These are phyloP conservation scores for Ophonus ardosiacus DNA, from an alignment of 2,888 invertebrate species.

Conservation along the genomic window DNA sequence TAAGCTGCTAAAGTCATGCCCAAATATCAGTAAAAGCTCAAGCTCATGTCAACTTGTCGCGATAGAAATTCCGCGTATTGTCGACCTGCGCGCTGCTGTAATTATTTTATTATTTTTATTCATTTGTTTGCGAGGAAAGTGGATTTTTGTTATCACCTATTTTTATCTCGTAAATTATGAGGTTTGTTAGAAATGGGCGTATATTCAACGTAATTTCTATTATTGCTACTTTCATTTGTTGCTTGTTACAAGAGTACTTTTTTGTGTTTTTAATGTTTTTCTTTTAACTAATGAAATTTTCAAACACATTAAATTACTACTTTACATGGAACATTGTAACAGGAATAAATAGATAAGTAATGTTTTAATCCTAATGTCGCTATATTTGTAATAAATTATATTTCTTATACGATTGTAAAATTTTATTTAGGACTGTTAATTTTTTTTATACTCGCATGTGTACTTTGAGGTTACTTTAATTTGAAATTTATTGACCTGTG, in stretches of 20 bases:
- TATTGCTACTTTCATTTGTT: constrained; percentile 19
- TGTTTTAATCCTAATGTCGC: too few species aligned
- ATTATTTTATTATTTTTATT: constrained; percentile 43
- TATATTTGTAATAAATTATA: too few species aligned
- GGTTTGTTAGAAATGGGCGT: constrained; percentile 33
- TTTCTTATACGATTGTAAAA: too few species aligned
- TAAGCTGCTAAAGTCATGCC: not conserved
- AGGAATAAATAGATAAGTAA: not conserved
- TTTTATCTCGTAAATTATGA: constrained; percentile 38
- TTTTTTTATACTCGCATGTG: too few species aligned
- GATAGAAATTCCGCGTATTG: constrained; percentile 25
- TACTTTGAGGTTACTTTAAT: too few species aligned
- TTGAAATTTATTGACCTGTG: too few species aligned
- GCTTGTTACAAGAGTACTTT: constrained; percentile 8
- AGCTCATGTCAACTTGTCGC: constrained; percentile 4
- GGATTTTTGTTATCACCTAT: constrained; percentile 35
- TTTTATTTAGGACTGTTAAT: too few species aligned
- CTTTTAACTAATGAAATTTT: constrained; percentile 4
- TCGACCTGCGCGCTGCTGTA: constrained; percentile 1
- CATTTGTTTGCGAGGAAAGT: constrained; percentile 40
- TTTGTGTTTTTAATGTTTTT: constrained; percentile 24
- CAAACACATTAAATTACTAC: not conserved
- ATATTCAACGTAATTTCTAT: constrained; percentile 23
- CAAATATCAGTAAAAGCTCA: constrained; percentile 9
- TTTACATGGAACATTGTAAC: not conserved